Evolutionary conservation across 2,113 vertebrate species (phyloP).

Genomic region (Hepsetus odoe): DNA sequence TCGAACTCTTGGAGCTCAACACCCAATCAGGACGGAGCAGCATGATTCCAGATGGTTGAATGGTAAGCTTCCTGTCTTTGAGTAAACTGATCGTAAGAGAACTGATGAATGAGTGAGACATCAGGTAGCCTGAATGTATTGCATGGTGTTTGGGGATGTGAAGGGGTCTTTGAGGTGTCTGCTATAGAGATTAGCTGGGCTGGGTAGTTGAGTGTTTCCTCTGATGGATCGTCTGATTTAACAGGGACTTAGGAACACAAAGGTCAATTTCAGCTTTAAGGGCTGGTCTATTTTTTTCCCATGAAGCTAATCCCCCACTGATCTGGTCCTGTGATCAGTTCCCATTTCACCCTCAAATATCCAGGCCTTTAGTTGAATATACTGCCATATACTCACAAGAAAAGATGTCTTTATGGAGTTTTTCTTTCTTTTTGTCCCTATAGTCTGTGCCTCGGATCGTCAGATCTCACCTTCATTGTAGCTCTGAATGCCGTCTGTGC

Average conservation of each 20-base stretch:
- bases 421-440: conserved; percentile 67
- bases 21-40: conserved; percentile 96
- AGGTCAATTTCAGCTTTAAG: conserved; percentile 69
- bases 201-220: conserved; percentile 45
- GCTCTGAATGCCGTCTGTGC: conserved; percentile 58
- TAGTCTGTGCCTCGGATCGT: conserved; percentile 70
- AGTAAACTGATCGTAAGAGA: conserved; percentile 25
- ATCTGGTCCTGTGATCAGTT: conserved; percentile 72
- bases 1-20: conserved; percentile 92
- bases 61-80: conserved; percentile 74
- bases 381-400: conserved; percentile 68
- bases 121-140: background rate
- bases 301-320: conserved; percentile 74
- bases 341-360: conserved; percentile 62
- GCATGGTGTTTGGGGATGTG: background rate
- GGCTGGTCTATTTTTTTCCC: conserved; percentile 65
- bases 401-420: conserved; percentile 57
- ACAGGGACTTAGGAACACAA: conserved; percentile 63
- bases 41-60: conserved; percentile 98
- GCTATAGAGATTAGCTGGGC: conserved; percentile 37
- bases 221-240: conserved; percentile 66
- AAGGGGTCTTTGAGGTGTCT: conserved; percentile 13
- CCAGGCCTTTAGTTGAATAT: conserved; percentile 59
- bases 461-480: conserved; percentile 55
- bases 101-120: conserved; percentile 11